Conservation (phyloP, 2,113 vertebrate species). For the Lophura nycthemera region DNA sequence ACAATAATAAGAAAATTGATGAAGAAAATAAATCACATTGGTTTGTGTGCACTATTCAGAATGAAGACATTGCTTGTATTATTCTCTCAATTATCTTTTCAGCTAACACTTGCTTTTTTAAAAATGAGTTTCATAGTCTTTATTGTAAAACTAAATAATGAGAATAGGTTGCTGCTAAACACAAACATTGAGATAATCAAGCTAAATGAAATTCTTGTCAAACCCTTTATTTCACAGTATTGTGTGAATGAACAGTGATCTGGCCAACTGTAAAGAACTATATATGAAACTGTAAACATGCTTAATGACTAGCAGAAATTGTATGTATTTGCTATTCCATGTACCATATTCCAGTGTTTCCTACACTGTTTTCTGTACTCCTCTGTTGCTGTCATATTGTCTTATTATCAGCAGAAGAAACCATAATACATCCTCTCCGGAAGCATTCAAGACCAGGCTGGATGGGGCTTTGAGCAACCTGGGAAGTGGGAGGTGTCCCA, state of each 20-base stretch:
- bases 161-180: not conserved
- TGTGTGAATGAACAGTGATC: fast-evolving
- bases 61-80: not conserved
- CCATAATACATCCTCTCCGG: not conserved
- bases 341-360: fast-evolving
- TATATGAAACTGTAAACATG: not conserved
- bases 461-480: no score
- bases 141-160: not conserved
- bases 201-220: not conserved
- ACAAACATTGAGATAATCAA: not conserved
- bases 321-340: not conserved
- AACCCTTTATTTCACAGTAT: not conserved
- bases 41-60: not conserved
- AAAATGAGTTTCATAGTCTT: not conserved
- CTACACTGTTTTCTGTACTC: not conserved
- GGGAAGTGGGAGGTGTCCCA: no score
- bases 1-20: not conserved
- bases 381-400: not conserved
- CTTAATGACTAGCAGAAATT: not conserved
- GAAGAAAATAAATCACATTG: not conserved
- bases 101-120: not conserved
- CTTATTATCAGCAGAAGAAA: not conserved
- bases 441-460: no score
- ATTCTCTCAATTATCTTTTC: not conserved
- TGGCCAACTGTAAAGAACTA: not conserved